Conservation (phyloP, 2,797 vertebrate species). For the Aeoliscus strigatus region DNA sequence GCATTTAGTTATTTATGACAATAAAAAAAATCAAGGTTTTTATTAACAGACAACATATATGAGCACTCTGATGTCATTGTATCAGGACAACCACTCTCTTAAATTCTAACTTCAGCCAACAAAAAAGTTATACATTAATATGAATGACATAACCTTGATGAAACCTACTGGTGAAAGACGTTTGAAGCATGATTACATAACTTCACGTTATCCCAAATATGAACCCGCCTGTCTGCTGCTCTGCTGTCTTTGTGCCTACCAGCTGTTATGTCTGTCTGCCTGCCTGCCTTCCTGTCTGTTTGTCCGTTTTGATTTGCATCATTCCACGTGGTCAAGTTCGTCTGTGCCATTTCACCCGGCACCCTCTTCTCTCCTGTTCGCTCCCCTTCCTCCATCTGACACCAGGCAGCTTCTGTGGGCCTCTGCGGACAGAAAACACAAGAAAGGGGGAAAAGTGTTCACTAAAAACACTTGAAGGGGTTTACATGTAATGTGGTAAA, state of each 20-base stretch:
- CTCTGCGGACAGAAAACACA: slow-evolving; percentile 43
- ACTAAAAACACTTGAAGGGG: too few species aligned
- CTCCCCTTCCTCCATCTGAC: slow-evolving; percentile 46
- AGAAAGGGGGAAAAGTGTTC: too few species aligned
- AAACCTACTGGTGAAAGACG: slow-evolving; percentile 25
- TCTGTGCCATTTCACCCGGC: slow-evolving; percentile 46
- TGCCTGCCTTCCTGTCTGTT: slow-evolving; percentile 41
- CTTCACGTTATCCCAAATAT: slow-evolving; percentile 45
- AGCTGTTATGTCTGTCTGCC: slow-evolving; percentile 43
- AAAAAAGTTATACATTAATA: too few species aligned
- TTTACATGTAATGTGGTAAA: too few species aligned
- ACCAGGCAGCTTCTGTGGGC: slow-evolving; percentile 49
- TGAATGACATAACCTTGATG: too few species aligned
- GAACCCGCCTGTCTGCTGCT: slow-evolving; percentile 35
- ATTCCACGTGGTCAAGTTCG: slow-evolving; percentile 59
- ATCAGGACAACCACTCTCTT: slow-evolving; percentile 1
- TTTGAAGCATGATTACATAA: slow-evolving; percentile 47
- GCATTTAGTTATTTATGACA: too few species aligned
- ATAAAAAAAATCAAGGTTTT: slow-evolving; percentile 3
- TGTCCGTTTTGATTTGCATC: slow-evolving; percentile 63
- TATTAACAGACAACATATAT: slow-evolving; percentile 21
- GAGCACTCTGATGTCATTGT: slow-evolving; percentile 2
- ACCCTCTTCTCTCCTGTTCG: slow-evolving; percentile 23
- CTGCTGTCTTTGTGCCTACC: slow-evolving; percentile 29
- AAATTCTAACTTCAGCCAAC: too few species aligned